Conservation (phyloP, 1,140 invertebrate genomes). For the Mercenaria mercenaria region DNA sequence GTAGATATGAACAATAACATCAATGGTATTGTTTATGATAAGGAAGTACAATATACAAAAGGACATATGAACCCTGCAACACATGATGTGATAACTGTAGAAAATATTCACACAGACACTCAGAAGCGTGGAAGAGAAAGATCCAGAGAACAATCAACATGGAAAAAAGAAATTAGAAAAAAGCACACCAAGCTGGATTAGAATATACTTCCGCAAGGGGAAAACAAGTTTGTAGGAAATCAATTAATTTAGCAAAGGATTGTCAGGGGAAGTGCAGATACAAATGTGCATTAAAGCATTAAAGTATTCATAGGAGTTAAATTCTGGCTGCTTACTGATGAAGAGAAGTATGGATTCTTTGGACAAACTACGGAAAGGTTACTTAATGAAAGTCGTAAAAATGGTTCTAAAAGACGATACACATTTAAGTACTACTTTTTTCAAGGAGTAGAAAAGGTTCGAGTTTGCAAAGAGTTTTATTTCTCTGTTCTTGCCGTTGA, state of each 20-base stretch:
- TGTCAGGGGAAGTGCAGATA: neutral
- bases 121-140: too few relatives aligned
- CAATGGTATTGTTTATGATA: too few relatives aligned
- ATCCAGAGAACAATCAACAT: too few relatives aligned
- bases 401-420: neutral
- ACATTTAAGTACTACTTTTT: neutral
- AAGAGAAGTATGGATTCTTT: neutral
- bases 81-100: too few relatives aligned
- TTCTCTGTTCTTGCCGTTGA: neutral
- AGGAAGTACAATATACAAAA: too few relatives aligned
- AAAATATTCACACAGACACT: too few relatives aligned
- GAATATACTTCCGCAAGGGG: neutral
- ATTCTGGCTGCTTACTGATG: neutral
- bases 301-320: neutral
- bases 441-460: neutral
- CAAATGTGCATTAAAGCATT: neutral
- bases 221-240: neutral
- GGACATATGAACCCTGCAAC: too few relatives aligned
- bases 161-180: neutral
- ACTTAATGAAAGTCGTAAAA: neutral
- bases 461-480: slow-evolving; percentile 23
- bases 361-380: neutral
- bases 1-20: too few relatives aligned
- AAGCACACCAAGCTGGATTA: neutral
- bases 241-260: neutral